A percentile compares a stretch with the other conserved stretches of the same genome.
Conservation (phyloP, 1,140 invertebrate species). For the Maconellicoccus hirsutus region DNA sequence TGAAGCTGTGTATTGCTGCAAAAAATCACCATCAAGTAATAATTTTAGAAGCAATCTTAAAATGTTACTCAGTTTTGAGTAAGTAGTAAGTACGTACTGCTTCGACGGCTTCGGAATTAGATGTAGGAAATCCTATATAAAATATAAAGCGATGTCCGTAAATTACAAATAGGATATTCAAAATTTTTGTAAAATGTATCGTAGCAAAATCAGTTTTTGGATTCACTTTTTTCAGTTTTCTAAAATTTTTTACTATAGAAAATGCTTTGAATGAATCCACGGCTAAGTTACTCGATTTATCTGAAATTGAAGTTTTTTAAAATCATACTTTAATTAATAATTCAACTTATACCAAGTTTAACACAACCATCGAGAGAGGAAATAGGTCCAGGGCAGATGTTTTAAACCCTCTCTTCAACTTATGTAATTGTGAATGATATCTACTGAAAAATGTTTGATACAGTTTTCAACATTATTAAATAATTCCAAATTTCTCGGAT, state of each 20-base stretch:
- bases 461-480: no score
- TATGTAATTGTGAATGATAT: no score
- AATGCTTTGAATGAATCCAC: neutral
- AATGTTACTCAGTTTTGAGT: no score
- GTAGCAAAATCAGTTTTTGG: neutral
- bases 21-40: neutral
- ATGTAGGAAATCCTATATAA: neutral
- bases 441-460: no score
- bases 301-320: no score
- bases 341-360: no score
- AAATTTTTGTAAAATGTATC: neutral
- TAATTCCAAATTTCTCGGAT: no score
- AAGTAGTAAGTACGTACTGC: neutral
- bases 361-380: no score
- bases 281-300: neutral
- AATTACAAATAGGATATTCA: neutral
- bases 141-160: slow-evolving; percentile 12
- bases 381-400: no score
- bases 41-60: neutral
- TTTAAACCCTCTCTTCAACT: no score
- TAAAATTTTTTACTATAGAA: neutral
- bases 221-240: neutral
- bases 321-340: no score
- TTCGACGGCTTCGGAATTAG: neutral
- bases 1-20: neutral